Base-by-base conservation (phyloP, 2,888 invertebrate genomes). In the Drosophila recens region DNA sequence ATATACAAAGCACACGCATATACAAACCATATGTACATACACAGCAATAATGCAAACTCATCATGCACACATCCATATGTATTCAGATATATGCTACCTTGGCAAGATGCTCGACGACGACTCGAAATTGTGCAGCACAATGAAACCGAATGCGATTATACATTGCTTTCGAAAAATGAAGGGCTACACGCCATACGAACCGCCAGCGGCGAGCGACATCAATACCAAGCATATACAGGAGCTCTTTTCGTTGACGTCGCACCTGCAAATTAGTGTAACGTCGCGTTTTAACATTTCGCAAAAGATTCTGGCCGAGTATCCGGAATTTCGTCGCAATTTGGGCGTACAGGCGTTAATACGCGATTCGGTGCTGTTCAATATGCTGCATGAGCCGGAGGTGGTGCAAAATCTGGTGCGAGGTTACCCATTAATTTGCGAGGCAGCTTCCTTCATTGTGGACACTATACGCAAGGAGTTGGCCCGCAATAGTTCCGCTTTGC, bases 281-380 rank as follows among this genome's bases (percentile, higher is more conserved):
- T 93, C 93, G 4, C 92, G 94, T 2, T 89, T 96, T 34, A 95
- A 90, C 52, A 92, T 92, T 45, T 58, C 92, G 5, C 91, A 96
- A 82, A 95, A 95, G 88, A 94, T 96, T 17, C 93, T 96, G 20
- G 94, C 94, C 2, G 94, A 95, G 33, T 95, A 95, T 67, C 96
- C 96, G 8, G 95, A 95, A 27, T 93, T 96, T 42, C 93, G 94
- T 5, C 94, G 95, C 49, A 96, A 96, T 92, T 94, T 95, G 5
- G 94, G 95, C 2, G 96, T 96, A 4, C 93, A 96, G 59, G 95
- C 96, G 0, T 94, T 96, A 77, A 94, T 96, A 38, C 95, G 95
- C 85, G 96, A 96, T 90, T 95, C 95, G 11, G 95, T 96, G 75
- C 92, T 96, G 9, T 94, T 96, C 77, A 94, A 94, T 40, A 94